A percentile compares a stretch with the other conserved stretches of the same genome.
phyloP scores from a whole-genome alignment of 2,797 vertebrate genomes.

The Sylvilagus floridanus region DNA sequence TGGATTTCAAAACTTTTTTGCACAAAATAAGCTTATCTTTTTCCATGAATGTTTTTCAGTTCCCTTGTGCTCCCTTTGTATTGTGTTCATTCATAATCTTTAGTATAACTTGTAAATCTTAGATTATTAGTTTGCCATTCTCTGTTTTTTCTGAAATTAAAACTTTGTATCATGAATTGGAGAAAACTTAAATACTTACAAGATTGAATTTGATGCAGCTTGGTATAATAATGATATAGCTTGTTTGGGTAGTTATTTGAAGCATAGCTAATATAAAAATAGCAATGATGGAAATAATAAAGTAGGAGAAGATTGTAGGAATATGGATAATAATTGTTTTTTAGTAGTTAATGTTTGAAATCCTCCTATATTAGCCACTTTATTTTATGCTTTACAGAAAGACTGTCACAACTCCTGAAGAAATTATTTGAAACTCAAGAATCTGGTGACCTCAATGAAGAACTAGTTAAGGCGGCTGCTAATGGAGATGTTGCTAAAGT shows the following conservation, averaged over 20 bases:
- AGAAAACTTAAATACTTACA: constrained; percentile 31
- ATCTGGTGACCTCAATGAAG: constrained; percentile 99
- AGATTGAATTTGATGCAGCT: constrained; percentile 7
- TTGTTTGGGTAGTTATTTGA: constrained; percentile 18
- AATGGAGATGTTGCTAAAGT: constrained; percentile 99
- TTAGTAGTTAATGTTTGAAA: constrained; percentile 63
- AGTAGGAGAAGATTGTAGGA: constrained; percentile 21
- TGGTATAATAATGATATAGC: constrained; percentile 29
- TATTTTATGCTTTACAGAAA: constrained; percentile 90
- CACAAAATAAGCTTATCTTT: too few species aligned
- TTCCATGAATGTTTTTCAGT: too few species aligned
- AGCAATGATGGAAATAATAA: constrained; percentile 36
- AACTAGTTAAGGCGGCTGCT: constrained; percentile 98
- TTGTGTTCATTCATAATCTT: constrained; percentile 39
- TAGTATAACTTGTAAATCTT: constrained; percentile 58
- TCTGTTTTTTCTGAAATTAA: constrained; percentile 54
- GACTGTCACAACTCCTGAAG: constrained; percentile 97
- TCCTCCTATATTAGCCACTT: constrained; percentile 61
- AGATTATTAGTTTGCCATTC: constrained; percentile 40
- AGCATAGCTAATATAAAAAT: neutral
- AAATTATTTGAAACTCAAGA: constrained; percentile 99
- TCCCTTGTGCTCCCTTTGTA: neutral
- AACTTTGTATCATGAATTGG: constrained; percentile 49
- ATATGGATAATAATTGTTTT: constrained; percentile 36
- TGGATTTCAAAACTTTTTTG: too few species aligned